Conservation (phyloP, 1,140 invertebrate genomes). For the Caenorhabditis briggsae region DNA sequence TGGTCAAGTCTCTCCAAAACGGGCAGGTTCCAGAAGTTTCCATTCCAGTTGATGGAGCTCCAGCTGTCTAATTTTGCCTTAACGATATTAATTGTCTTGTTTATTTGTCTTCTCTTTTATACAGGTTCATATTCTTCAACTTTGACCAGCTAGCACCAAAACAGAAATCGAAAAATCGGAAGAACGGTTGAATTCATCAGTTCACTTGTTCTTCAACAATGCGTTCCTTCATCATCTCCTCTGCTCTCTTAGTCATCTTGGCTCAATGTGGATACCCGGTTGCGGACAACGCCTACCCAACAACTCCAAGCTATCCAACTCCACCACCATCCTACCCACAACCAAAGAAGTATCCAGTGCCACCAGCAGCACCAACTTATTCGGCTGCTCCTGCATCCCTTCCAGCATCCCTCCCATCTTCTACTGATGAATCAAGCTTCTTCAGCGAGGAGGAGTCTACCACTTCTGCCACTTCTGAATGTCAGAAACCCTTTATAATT, state of each 20-base stretch:
- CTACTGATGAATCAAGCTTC: not conserved
- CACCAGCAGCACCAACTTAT: not conserved
- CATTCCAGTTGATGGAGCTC: no score
- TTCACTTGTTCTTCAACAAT: not conserved
- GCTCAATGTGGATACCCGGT: slow-evolving; percentile 11
- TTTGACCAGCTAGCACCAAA: not conserved
- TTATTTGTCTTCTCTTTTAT: not conserved
- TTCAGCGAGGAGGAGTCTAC: not conserved
- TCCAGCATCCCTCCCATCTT: not conserved
- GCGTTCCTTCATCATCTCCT: slow-evolving; percentile 16
- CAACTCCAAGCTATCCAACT: slow-evolving; percentile 1
- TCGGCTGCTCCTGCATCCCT: not conserved
- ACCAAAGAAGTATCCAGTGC: not conserved
- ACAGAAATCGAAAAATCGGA: no score
- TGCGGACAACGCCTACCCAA: not conserved
- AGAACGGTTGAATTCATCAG: not conserved
- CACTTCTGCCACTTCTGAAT: not conserved
- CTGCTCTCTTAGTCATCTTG: not conserved
- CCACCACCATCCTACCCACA: not conserved
- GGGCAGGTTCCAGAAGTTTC: no score
- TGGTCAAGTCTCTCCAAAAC: no score
- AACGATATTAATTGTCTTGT: no score
- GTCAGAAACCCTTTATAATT: not conserved
- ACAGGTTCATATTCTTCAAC: not conserved
- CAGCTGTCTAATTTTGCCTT: no score